phyloP scores from a whole-genome alignment of 2,888 invertebrate species.

The Lagria hirta region DNA sequence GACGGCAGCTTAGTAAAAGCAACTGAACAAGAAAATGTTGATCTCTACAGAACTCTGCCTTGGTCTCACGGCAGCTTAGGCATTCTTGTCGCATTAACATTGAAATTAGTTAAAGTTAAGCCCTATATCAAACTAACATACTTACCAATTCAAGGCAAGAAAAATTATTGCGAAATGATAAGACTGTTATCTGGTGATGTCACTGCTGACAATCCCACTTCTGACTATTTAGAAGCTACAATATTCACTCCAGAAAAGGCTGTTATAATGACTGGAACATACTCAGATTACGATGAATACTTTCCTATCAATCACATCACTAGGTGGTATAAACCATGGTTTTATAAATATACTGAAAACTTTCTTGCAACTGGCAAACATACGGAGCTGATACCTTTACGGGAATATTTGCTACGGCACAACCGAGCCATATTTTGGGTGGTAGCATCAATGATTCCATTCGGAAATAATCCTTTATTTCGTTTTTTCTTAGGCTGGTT shows the following conservation, averaged over 20 bases:
- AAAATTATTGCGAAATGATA: conserved; percentile 64
- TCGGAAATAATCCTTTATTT: conserved; percentile 67
- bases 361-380: conserved; percentile 59
- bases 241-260: conserved; percentile 63
- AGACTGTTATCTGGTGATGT: conserved; percentile 63
- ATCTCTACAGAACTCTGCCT: conserved; percentile 63
- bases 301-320: conserved; percentile 61
- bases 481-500: conserved; percentile 67
- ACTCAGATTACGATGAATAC: conserved; percentile 60
- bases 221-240: conserved; percentile 69
- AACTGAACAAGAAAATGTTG: conserved; percentile 58
- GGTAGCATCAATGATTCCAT: conserved; percentile 70
- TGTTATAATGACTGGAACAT: conserved; percentile 68
- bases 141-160: conserved; percentile 63
- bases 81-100: conserved; percentile 65
- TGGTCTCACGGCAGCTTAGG: conserved; percentile 71
- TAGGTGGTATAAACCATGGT: conserved; percentile 72
- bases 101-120: conserved; percentile 62
- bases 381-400: conserved; percentile 64
- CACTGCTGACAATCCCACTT: conserved; percentile 52
- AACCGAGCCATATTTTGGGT: conserved; percentile 74
- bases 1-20: conserved; percentile 64
- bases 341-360: conserved; percentile 66
- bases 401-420: conserved; percentile 66
- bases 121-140: conserved; percentile 68